Percentiles rank a stretch among this genome's conserved stretches.
phyloP scores from a whole-genome alignment of 2,797 vertebrate genomes.

The Nasua narica region DNA sequence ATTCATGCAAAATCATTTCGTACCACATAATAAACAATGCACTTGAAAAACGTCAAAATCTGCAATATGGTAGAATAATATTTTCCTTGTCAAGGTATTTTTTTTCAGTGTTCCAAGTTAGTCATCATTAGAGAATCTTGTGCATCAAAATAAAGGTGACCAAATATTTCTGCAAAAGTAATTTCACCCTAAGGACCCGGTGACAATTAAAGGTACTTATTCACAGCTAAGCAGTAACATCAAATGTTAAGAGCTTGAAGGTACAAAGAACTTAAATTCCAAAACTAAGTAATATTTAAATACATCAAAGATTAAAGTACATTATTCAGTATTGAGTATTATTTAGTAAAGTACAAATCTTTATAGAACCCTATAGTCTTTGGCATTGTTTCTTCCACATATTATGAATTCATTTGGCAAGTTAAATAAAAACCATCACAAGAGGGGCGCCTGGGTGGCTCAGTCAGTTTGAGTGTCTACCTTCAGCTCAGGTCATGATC shows the following conservation, averaged over 20 bases:
- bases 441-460: background rate
- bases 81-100: conserved; percentile 41
- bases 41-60: conserved; percentile 44
- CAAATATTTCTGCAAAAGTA: conserved; percentile 36
- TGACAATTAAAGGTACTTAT: background rate
- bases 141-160: conserved; percentile 40
- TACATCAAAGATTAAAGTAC: background rate
- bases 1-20: conserved; percentile 49
- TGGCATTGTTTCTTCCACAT: background rate
- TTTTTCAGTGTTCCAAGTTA: conserved; percentile 14
- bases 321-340: background rate
- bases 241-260: background rate
- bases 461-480: background rate
- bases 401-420: background rate
- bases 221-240: background rate
- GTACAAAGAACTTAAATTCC: conserved; percentile 9
- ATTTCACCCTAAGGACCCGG: background rate
- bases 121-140: conserved; percentile 20
- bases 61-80: conserved; percentile 20
- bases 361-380: background rate
- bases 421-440: background rate
- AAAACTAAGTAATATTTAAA: background rate
- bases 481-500: background rate
- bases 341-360: background rate
- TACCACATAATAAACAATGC: background rate